Conservation (phyloP, 2,888 invertebrate species). For the Palloptera scutellata region DNA sequence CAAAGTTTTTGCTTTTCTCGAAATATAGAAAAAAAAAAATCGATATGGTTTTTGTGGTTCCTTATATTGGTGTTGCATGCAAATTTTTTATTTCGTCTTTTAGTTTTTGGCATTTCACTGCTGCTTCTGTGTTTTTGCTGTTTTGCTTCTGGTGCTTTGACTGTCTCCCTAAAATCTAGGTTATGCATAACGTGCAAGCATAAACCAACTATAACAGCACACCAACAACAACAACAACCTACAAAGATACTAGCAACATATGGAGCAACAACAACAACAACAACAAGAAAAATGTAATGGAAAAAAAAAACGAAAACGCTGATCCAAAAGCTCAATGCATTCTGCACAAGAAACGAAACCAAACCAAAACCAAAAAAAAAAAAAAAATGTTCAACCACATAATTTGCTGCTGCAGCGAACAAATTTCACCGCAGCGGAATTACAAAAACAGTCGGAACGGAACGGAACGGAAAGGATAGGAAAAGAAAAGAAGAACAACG, state of each 20-base stretch:
- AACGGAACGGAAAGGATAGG: too few relatives aligned
- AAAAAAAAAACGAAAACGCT: constrained; percentile 31
- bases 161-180: constrained; percentile 14
- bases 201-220: not conserved
- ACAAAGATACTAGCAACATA: not conserved
- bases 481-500: too few relatives aligned
- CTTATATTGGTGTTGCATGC: constrained; percentile 17
- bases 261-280: not conserved
- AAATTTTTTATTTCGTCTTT: constrained; percentile 18
- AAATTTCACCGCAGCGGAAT: constrained; percentile 22
- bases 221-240: not conserved
- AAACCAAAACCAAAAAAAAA: constrained; percentile 37
- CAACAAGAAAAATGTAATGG: not conserved
- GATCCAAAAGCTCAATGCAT: constrained; percentile 12
- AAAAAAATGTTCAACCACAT: constrained; percentile 34
- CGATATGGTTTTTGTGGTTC: constrained; percentile 34
- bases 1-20: not conserved
- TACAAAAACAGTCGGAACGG: constrained; percentile 18
- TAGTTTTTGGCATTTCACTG: not conserved
- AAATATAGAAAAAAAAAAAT: constrained; percentile 26
- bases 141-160: too few relatives aligned
- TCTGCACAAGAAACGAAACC: constrained; percentile 29
- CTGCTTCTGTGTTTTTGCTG: too few relatives aligned
- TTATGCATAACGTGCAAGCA: constrained; percentile 24
- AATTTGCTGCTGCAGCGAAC: constrained; percentile 29